phyloP scores from a whole-genome alignment of 2,797 vertebrate species.

The Gallinago stenura region DNA sequence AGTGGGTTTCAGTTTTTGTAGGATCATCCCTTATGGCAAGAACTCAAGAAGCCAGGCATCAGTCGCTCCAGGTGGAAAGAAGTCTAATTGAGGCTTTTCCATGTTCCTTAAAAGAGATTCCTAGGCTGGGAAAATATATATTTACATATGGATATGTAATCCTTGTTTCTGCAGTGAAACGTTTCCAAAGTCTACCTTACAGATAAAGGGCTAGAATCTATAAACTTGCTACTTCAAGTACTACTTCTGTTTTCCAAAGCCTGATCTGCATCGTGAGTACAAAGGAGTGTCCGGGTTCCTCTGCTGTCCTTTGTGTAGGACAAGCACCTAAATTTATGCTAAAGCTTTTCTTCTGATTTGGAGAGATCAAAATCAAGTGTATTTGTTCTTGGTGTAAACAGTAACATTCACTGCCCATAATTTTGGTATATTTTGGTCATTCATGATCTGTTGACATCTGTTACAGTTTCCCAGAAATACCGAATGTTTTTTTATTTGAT shows the following conservation, averaged over 20 bases:
- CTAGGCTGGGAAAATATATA: not conserved
- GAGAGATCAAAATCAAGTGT: not conserved
- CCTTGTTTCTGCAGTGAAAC: not conserved
- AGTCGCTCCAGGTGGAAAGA: slow-evolving; percentile 8
- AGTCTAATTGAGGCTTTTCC: not conserved
- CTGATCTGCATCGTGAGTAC: not conserved
- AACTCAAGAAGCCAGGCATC: not conserved
- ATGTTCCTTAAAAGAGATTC: not conserved
- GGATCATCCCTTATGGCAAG: not conserved
- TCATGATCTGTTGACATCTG: not conserved
- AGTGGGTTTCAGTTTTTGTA: slow-evolving; percentile 36
- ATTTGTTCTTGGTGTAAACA: not conserved
- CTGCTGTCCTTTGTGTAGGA: not conserved
- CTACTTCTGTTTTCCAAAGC: not conserved
- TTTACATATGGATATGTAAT: not conserved
- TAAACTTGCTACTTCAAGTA: not conserved
- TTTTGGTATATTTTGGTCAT: not conserved
- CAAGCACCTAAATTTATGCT: not conserved
- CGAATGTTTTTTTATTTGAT: not conserved
- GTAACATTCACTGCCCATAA: not conserved
- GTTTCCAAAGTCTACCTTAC: not conserved
- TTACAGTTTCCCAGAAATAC: not conserved
- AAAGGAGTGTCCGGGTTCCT: not conserved
- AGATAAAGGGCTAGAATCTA: not conserved
- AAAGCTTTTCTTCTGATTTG: not conserved